Percentiles rank a stretch among this genome's conserved stretches.
phyloP scores from a whole-genome alignment of 1,140 invertebrate genomes.

The Saccostrea cuccullata region DNA sequence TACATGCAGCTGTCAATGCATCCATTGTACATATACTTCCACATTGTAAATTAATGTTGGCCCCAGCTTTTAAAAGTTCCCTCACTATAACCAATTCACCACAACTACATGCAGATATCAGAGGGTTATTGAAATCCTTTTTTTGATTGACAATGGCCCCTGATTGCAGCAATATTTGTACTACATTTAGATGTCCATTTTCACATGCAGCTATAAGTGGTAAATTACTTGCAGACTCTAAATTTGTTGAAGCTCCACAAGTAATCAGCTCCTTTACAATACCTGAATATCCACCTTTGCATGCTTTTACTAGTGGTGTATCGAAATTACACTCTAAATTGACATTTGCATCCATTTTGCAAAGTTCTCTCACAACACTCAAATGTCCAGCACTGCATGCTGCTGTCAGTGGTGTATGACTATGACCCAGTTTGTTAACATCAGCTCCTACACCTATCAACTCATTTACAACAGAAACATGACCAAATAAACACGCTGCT shows the following conservation, averaged over 20 bases:
- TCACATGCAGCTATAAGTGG: not conserved
- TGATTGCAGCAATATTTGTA: not conserved
- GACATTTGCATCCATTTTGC: not conserved
- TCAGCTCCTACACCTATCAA: not conserved
- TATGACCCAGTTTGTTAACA: not conserved
- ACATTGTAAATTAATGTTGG: no score
- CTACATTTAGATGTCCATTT: not conserved
- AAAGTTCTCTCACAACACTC: not conserved
- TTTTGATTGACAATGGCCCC: not conserved
- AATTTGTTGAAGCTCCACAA: not conserved
- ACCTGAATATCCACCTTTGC: not conserved
- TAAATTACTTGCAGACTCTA: not conserved
- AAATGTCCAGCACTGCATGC: not conserved
- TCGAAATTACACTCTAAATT: not conserved
- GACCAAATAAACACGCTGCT: not conserved
- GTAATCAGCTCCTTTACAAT: not conserved
- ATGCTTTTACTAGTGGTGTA: not conserved
- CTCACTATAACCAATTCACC: not conserved
- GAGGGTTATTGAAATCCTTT: not conserved
- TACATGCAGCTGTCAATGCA: not conserved
- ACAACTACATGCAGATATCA: not conserved
- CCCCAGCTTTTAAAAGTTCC: no score
- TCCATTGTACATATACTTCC: not conserved
- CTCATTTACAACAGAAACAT: not conserved
- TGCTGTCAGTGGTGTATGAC: not conserved